These are phyloP conservation scores for Microcebus lehilahytsara DNA, from an alignment of 2,113 vertebrate species.

Conservation along the genomic window DNA sequence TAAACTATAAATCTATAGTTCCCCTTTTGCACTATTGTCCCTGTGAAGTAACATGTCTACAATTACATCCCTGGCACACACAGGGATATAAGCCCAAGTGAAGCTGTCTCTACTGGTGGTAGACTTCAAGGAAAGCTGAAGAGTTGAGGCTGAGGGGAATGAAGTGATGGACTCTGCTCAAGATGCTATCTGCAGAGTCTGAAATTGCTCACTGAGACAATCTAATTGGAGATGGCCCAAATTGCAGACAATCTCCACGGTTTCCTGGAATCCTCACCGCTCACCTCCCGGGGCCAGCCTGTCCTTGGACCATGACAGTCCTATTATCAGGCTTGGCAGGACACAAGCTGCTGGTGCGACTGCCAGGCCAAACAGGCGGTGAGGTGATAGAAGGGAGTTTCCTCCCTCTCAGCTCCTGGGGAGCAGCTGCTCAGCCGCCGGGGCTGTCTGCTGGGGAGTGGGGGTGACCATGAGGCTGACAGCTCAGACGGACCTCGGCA, in stretches of 20 bases:
- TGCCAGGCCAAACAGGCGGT: neutral
- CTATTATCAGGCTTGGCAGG: neutral
- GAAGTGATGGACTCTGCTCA: neutral
- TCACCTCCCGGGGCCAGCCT: neutral
- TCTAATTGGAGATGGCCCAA: neutral
- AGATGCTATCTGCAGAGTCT: neutral
- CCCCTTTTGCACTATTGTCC: neutral
- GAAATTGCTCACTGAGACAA: neutral
- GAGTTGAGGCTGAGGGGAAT: neutral
- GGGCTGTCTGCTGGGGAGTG: neutral
- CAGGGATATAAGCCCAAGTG: neutral
- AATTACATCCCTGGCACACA: neutral
- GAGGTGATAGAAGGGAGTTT: constrained; percentile 1
- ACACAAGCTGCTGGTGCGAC: neutral
- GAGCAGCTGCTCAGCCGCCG: neutral
- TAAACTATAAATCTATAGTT: neutral
- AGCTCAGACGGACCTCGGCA: neutral
- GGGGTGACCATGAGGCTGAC: no score
- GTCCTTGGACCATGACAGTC: neutral
- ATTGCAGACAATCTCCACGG: neutral
- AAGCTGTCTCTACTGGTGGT: neutral
- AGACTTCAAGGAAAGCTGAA: neutral
- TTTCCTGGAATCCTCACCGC: neutral
- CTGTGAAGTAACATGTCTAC: neutral
- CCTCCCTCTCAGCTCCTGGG: neutral